phyloP scores from a whole-genome alignment of 2,888 invertebrate genomes.

The Griposia aprilina region DNA sequence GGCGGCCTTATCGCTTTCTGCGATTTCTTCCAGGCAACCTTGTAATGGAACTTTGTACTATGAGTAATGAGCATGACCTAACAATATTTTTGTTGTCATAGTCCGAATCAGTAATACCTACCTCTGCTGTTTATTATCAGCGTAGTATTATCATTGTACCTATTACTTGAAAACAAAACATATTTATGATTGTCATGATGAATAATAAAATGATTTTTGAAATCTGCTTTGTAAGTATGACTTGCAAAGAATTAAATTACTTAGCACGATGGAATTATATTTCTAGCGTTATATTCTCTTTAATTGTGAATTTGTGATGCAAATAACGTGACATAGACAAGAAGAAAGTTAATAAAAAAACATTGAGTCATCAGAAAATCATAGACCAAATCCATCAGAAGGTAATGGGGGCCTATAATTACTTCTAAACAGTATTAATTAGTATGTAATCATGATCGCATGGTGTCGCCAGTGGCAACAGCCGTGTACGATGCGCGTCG shows the following conservation, averaged over 20 bases:
- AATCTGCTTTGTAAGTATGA: constrained; percentile 14
- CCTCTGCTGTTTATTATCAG: not conserved
- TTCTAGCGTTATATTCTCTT: not conserved
- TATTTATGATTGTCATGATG: constrained; percentile 12
- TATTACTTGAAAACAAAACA: constrained; percentile 9
- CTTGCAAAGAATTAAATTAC: constrained; percentile 5
- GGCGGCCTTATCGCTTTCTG: too few species aligned
- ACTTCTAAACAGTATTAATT: constrained; percentile 56
- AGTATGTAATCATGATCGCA: constrained; percentile 61
- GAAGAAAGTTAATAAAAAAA: not conserved
- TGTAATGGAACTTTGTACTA: not conserved
- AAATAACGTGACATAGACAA: not conserved
- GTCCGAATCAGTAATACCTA: not conserved
- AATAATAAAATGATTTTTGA: not conserved
- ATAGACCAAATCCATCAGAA: constrained; percentile 1
- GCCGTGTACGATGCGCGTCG: constrained; percentile 65
- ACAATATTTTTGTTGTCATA: not conserved
- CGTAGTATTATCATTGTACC: not conserved
- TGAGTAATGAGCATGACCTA: not conserved
- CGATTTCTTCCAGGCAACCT: too few species aligned
- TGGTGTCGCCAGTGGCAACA: constrained; percentile 62
- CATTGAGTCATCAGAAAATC: not conserved
- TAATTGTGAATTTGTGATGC: not conserved
- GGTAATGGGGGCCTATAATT: constrained; percentile 4
- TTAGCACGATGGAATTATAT: not conserved